A percentile compares a stretch with the other conserved stretches of the same genome.
Conservation (phyloP, 2,797 vertebrate genomes). For the Caiman crocodilus region DNA sequence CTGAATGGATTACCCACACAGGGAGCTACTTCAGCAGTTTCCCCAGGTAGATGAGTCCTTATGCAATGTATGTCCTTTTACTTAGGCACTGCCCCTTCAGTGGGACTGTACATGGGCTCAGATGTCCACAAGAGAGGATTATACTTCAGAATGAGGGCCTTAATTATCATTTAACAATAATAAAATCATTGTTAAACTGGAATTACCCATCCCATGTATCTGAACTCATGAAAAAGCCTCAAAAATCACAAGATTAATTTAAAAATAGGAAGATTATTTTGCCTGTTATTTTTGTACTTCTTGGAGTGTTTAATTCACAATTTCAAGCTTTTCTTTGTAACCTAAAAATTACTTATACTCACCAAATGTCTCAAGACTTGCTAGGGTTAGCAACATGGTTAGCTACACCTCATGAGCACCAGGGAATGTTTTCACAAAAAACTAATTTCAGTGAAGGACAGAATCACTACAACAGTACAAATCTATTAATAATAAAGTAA, state of each 20-base stretch:
- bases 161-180: not conserved
- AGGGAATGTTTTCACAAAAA: no score
- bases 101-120: not conserved
- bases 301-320: not conserved
- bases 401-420: no score
- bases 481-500: accelerated
- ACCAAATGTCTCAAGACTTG: not conserved
- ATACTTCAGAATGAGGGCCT: not conserved
- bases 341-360: not conserved
- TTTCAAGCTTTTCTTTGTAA: not conserved
- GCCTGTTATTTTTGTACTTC: accelerated
- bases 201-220: not conserved
- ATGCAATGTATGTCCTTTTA: not conserved
- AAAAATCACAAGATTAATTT: not conserved
- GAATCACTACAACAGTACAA: not conserved
- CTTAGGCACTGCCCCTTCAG: not conserved
- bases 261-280: not conserved
- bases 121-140: not conserved
- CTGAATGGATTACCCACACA: not conserved
- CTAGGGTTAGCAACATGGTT: not conserved
- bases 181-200: not conserved
- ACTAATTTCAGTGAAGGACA: no score
- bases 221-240: not conserved
- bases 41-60: not conserved
- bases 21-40: not conserved